Base-by-base conservation (phyloP, 2,888 invertebrate species). In the Fragum fragum region DNA sequence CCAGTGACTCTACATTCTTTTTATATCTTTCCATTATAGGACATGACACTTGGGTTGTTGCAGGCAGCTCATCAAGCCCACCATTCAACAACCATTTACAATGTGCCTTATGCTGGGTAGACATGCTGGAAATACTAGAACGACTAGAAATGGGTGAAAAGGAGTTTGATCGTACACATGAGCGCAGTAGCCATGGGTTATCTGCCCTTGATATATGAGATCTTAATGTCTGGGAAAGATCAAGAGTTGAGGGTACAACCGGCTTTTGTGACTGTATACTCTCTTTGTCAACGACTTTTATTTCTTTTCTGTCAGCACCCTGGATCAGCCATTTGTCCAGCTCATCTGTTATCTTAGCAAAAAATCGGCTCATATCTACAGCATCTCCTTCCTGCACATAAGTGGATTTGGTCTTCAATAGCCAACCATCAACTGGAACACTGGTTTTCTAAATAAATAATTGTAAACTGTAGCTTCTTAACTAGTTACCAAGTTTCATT, bases 331-430 rank as follows among this genome's bases (percentile, higher is more conserved):
- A 85, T 29, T 76, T 73, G 32, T 85, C 85, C 1, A 85, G 32
- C 72, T 85, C 85, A 21, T 79, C 81, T 1, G 74, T 76, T 23
- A 85, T 73, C 28, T 81, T 85, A 39, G 59, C 76, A 36, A 85
- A 55, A 61, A 79, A 81, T 9, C 68, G 81, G 68, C 85, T 85
- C 85, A 85, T 85, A 29, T 81, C 76, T 23, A 68, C 26, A n/a
- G 66, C 42, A n/a, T 71, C 55, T 1, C 55, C 47, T 9, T 21
- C 28, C 23, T 32, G 9, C 3, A 39, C 11, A 6, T 21, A 21
- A 16, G 32, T 42, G 21, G 47, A 14, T 1, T 55, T 39, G 2
- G 80, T 47, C 53, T 83, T 75, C 53, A 80, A 53, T 55, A 85
- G 63, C 85, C 85, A 85, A 39, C 75, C 71, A 28, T 85, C 82